Percentiles rank a stretch among this genome's conserved stretches.
Conservation (phyloP, 1,140 invertebrate species). For the Aphaenogaster floridana region DNA sequence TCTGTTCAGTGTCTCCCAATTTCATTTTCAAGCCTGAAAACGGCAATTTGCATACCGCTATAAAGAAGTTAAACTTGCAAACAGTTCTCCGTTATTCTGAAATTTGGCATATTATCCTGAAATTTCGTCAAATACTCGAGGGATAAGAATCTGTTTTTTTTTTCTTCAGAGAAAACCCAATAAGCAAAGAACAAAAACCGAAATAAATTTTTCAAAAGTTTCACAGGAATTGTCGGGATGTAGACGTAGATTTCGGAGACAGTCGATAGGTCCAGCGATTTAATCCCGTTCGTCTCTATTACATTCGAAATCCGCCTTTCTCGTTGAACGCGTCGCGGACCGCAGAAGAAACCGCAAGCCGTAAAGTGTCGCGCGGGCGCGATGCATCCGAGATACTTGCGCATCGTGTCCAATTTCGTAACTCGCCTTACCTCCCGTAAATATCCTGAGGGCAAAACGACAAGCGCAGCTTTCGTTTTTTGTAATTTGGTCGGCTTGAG, state of each 20-base stretch:
- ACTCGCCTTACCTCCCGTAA: constrained; percentile 4
- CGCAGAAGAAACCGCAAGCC: constrained; percentile 45
- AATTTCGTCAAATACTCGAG: not conserved
- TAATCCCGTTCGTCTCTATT: constrained; percentile 16
- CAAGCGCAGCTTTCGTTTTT: constrained; percentile 28
- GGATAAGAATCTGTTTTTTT: not conserved
- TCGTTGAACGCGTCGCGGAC: not conserved
- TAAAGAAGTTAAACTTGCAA: not conserved
- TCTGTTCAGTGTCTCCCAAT: constrained; percentile 51
- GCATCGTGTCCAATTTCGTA: constrained; percentile 31
- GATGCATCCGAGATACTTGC: constrained; percentile 4
- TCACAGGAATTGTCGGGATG: not conserved
- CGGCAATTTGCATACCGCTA: too few species aligned
- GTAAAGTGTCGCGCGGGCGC: not conserved
- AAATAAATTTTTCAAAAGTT: not conserved
- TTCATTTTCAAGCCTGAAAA: not conserved
- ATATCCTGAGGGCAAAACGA: constrained; percentile 26
- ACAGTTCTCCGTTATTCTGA: not conserved
- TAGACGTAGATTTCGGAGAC: not conserved
- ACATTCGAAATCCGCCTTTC: constrained; percentile 9
- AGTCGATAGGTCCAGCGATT: not conserved
- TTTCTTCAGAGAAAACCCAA: not conserved
- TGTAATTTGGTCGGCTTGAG: constrained; percentile 37
- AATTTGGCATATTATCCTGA: not conserved
- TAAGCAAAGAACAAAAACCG: not conserved